Percentiles rank a stretch among this genome's conserved stretches.
phyloP scores from a whole-genome alignment of 1,140 invertebrate genomes.

The Drosophila malerkotliana region DNA sequence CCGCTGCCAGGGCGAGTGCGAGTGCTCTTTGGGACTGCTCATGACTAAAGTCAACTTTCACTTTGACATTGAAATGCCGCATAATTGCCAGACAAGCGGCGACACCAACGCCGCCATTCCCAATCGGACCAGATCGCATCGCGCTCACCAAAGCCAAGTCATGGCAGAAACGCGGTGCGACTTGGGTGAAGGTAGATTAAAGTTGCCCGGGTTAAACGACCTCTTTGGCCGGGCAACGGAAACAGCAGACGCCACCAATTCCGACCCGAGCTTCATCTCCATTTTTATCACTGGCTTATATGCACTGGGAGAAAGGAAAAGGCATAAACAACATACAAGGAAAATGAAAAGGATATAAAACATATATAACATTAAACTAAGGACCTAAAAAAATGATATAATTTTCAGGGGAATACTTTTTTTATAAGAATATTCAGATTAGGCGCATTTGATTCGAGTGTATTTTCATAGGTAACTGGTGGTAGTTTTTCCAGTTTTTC shows the following conservation, averaged over 20 bases:
- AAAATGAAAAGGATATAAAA: too few species aligned
- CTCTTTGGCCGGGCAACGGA: slow-evolving; percentile 66
- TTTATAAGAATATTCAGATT: not conserved
- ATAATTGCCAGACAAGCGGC: slow-evolving; percentile 67
- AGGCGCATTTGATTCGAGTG: not conserved
- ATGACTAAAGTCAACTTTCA: slow-evolving; percentile 80
- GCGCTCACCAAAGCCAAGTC: slow-evolving; percentile 24
- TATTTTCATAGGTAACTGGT: slow-evolving; percentile 5
- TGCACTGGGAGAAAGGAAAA: not conserved
- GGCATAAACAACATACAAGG: too few species aligned
- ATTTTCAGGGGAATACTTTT: not conserved
- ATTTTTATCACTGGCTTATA: slow-evolving; percentile 7
- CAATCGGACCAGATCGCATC: slow-evolving; percentile 15
- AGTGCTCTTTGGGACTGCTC: slow-evolving; percentile 33
- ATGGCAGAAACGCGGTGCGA: slow-evolving; percentile 3
- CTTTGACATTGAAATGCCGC: slow-evolving; percentile 82
- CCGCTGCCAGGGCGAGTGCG: slow-evolving; percentile 16
- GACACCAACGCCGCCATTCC: slow-evolving; percentile 17
- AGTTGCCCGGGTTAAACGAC: slow-evolving; percentile 63
- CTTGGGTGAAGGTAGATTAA: slow-evolving; percentile 57
- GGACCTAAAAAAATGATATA: not conserved
- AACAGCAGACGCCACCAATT: slow-evolving; percentile 53
- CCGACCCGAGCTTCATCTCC: slow-evolving; percentile 17
- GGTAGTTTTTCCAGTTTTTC: slow-evolving; percentile 75
- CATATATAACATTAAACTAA: not conserved